A percentile compares a stretch with the other conserved stretches of the same genome.
Conservation (phyloP, 1,140 invertebrate genomes). For the Penaeus chinensis region DNA sequence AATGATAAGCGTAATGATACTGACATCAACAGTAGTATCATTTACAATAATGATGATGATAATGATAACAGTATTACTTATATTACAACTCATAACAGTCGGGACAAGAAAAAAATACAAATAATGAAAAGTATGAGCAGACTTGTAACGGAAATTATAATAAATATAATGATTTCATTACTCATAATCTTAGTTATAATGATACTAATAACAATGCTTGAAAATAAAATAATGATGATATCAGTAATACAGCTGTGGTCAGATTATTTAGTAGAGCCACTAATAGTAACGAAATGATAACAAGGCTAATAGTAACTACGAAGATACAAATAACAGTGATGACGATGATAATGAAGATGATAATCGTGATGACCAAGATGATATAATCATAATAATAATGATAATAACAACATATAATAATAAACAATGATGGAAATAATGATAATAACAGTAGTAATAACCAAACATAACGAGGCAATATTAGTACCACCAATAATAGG, state of each 20-base stretch:
- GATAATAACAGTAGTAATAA: too few species aligned
- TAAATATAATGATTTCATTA: background rate
- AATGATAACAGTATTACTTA: background rate
- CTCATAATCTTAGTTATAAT: background rate
- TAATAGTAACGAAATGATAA: too few species aligned
- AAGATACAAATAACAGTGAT: too few species aligned
- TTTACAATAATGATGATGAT: background rate
- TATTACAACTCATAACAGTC: background rate
- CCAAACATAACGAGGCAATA: too few species aligned
- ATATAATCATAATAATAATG: background rate
- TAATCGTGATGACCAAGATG: background rate
- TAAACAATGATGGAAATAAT: too few species aligned
- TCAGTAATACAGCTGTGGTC: background rate
- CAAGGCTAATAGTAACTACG: too few species aligned
- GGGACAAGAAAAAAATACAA: background rate
- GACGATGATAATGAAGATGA: background rate
- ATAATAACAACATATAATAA: background rate
- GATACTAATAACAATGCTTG: background rate
- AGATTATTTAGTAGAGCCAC: too few species aligned
- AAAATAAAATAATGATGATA: background rate
- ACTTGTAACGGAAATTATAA: background rate
- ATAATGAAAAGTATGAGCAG: background rate
- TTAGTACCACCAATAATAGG: too few species aligned
- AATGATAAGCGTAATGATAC: background rate
- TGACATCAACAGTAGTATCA: background rate